These are phyloP conservation scores for Rhabdophis nuchalis DNA, from an alignment of 2,797 vertebrate species.

Conservation along the genomic window DNA sequence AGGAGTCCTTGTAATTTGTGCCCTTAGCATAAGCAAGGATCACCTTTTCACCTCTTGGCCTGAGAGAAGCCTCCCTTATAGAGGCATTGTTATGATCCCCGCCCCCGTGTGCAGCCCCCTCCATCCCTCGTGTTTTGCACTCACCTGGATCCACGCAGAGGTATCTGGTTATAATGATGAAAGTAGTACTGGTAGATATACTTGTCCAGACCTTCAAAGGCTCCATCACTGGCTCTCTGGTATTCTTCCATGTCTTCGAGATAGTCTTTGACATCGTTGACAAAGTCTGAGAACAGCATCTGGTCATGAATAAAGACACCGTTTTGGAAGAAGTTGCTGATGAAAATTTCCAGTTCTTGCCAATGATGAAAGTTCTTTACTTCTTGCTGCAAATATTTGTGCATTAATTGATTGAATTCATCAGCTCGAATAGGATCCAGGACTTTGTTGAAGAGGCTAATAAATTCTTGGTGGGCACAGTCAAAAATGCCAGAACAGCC, in stretches of 20 bases:
- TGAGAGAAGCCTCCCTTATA: neutral
- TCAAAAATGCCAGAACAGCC: slow-evolving; percentile 81
- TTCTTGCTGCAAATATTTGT: slow-evolving; percentile 86
- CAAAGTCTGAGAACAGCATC: slow-evolving; percentile 95
- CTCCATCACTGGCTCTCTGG: slow-evolving; percentile 70
- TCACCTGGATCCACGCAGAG: slow-evolving; percentile 83
- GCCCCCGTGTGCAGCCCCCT: neutral
- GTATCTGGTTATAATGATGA: slow-evolving; percentile 78
- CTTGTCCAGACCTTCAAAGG: slow-evolving; percentile 86
- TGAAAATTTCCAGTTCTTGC: slow-evolving; percentile 87
- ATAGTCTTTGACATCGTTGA: slow-evolving; percentile 86
- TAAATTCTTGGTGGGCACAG: slow-evolving; percentile 85
- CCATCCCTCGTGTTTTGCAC: slow-evolving; percentile 55
- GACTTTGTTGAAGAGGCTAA: slow-evolving; percentile 82
- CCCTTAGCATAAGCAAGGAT: too few species aligned
- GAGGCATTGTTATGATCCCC: neutral
- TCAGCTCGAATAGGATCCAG: slow-evolving; percentile 84
- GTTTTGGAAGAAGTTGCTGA: slow-evolving; percentile 86
- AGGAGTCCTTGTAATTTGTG: neutral
- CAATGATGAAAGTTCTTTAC: slow-evolving; percentile 88
- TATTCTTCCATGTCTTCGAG: slow-evolving; percentile 86
- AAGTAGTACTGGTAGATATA: slow-evolving; percentile 90
- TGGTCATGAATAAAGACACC: slow-evolving; percentile 92
- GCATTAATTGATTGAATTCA: slow-evolving; percentile 85
- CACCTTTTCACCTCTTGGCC: neutral